Evolutionary conservation across 2,797 vertebrate species (phyloP).

Genomic region (Danio albolineatus): DNA sequence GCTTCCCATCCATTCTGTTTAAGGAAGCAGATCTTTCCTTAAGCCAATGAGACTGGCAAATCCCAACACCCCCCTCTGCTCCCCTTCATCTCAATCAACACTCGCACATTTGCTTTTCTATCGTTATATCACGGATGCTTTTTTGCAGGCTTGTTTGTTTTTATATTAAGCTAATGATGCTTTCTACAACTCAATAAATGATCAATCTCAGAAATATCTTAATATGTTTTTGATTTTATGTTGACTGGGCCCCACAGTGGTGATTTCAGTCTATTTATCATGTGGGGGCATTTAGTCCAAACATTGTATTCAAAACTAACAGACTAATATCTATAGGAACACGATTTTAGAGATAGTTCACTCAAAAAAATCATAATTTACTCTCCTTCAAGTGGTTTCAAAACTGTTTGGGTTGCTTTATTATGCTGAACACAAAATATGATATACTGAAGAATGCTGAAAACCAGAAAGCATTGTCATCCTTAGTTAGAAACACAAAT

Average conservation of each 20-base stretch:
- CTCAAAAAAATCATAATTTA: too few species aligned
- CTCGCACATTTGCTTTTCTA: slow-evolving; percentile 39
- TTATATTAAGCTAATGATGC: neutral
- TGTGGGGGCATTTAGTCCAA: neutral
- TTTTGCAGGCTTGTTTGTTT: neutral
- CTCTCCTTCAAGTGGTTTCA: too few species aligned
- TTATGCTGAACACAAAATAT: too few species aligned
- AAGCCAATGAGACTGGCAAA: slow-evolving; percentile 39
- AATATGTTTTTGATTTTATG: neutral
- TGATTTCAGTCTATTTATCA: neutral
- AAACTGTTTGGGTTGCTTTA: too few species aligned
- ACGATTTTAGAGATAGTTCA: neutral
- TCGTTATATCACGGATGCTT: neutral
- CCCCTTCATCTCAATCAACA: neutral
- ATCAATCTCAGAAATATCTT: neutral
- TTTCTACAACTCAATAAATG: neutral
- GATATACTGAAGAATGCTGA: too few species aligned
- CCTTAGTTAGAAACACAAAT: too few species aligned
- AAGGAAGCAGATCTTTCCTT: slow-evolving; percentile 40
- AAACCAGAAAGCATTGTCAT: too few species aligned
- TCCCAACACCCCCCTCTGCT: neutral
- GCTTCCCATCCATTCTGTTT: slow-evolving; percentile 37
- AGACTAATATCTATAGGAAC: too few species aligned
- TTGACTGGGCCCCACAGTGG: neutral
- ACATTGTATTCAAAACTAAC: neutral